Percentiles rank a stretch among this genome's conserved stretches.
These are phyloP conservation scores for Tortrix viridana DNA, from an alignment of 2,888 invertebrate genomes.

Conservation along the genomic window DNA sequence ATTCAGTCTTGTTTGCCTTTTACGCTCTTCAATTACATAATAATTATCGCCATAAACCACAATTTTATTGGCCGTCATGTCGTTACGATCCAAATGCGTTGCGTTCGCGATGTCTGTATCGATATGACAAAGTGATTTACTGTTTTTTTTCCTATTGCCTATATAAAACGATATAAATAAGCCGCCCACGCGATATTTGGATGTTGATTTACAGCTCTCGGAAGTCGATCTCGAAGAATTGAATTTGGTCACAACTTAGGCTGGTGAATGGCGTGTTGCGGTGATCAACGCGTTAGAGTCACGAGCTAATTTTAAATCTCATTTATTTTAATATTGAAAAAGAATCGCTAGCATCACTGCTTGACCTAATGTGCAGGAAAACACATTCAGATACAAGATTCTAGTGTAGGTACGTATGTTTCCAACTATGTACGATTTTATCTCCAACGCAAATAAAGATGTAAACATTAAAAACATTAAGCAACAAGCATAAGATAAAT, in stretches of 20 bases:
- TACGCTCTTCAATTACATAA: constrained; percentile 15
- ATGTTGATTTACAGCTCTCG: constrained; percentile 17
- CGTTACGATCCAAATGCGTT: constrained; percentile 19
- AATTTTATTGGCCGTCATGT: constrained; percentile 26
- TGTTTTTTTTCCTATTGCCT: constrained; percentile 7
- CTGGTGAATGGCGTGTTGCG: constrained; percentile 18
- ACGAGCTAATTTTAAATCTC: constrained; percentile 13
- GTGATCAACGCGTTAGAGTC: constrained; percentile 24
- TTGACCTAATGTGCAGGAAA: neutral
- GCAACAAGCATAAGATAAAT: constrained; percentile 19
- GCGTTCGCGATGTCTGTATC: constrained; percentile 7
- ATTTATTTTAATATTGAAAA: neutral
- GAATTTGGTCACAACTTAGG: constrained; percentile 15
- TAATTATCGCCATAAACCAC: constrained; percentile 20
- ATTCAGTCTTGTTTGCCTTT: constrained; percentile 11
- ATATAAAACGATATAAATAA: constrained; percentile 3
- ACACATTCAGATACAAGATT: neutral
- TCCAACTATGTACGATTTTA: too few relatives aligned
- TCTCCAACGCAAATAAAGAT: neutral
- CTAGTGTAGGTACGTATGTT: too few relatives aligned
- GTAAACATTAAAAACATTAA: constrained; percentile 1
- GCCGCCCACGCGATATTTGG: constrained; percentile 11
- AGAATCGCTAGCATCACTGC: neutral
- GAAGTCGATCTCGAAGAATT: constrained; percentile 33
- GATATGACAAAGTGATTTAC: constrained; percentile 17